Evolutionary conservation across 2,113 vertebrate genomes (phyloP).

Genomic region (Collichthys lucidus): DNA sequence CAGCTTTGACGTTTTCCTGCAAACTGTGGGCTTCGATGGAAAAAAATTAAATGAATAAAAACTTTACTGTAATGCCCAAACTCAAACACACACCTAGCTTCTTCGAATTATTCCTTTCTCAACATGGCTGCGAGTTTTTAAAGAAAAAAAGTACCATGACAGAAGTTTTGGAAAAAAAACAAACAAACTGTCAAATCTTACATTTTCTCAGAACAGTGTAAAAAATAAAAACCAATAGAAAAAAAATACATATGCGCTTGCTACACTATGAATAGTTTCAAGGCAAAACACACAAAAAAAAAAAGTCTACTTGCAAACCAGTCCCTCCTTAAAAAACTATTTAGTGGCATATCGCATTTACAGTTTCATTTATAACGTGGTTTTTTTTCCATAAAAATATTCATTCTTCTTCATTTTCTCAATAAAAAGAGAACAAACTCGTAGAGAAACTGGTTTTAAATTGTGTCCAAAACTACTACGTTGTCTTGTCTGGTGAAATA

Average conservation of each 20-base stretch:
- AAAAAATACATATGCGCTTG: conserved; percentile 40
- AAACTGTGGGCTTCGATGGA: conserved; percentile 42
- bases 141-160: conserved; percentile 48
- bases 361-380: conserved; percentile 14
- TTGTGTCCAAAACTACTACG: conserved; percentile 51
- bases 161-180: conserved; percentile 2
- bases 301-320: conserved; percentile 48
- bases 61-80: conserved; percentile 44
- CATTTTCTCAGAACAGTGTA: conserved; percentile 31
- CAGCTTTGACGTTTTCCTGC: conserved; percentile 46
- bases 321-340: conserved; percentile 35
- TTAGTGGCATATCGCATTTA: conserved; percentile 63
- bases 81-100: conserved; percentile 17
- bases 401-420: background rate
- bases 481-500: conserved; percentile 71
- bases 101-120: conserved; percentile 30
- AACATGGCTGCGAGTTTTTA: conserved; percentile 20
- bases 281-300: conserved; percentile 59
- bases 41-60: conserved; percentile 49
- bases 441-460: conserved; percentile 50
- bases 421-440: background rate
- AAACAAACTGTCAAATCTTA: conserved; percentile 22
- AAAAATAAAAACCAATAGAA: conserved; percentile 36
- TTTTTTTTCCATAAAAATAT: conserved; percentile 38
- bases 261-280: conserved; percentile 53